phyloP scores from a whole-genome alignment of 1,140 invertebrate species.

The Branchinecta lynchi region DNA sequence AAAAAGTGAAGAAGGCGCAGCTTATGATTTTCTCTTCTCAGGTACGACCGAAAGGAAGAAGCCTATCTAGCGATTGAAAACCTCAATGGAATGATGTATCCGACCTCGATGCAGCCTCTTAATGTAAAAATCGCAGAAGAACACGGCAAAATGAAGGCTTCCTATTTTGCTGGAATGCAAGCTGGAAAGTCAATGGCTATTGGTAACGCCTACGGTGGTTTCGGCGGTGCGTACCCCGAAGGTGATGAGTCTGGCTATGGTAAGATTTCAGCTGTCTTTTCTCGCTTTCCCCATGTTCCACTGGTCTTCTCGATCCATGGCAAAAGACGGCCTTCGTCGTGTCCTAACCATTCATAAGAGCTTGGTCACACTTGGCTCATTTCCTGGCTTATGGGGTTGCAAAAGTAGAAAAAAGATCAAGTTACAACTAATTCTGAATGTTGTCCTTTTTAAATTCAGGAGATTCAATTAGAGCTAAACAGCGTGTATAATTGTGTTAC shows the following conservation, averaged over 20 bases:
- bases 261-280: not conserved
- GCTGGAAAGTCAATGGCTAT: slow-evolving; percentile 29
- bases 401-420: too few species aligned
- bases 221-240: not conserved
- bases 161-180: slow-evolving; percentile 43
- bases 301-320: too few species aligned
- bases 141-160: slow-evolving; percentile 74
- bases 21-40: slow-evolving; percentile 27
- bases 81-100: slow-evolving; percentile 66
- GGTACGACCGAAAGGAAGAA: slow-evolving; percentile 63
- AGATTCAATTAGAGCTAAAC: too few species aligned
- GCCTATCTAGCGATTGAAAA: slow-evolving; percentile 70
- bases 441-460: too few species aligned
- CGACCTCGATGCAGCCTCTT: slow-evolving; percentile 63
- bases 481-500: too few species aligned
- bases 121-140: slow-evolving; percentile 80
- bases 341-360: too few species aligned
- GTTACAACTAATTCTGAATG: too few species aligned
- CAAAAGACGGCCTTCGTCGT: too few species aligned
- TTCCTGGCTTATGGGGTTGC: too few species aligned
- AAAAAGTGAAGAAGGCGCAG: not conserved
- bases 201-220: not conserved
- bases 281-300: too few species aligned
- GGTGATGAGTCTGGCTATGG: not conserved
- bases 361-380: too few species aligned